Evolutionary conservation across 2,113 vertebrate species (phyloP).

Genomic region (Phyllopteryx taeniolatus): DNA sequence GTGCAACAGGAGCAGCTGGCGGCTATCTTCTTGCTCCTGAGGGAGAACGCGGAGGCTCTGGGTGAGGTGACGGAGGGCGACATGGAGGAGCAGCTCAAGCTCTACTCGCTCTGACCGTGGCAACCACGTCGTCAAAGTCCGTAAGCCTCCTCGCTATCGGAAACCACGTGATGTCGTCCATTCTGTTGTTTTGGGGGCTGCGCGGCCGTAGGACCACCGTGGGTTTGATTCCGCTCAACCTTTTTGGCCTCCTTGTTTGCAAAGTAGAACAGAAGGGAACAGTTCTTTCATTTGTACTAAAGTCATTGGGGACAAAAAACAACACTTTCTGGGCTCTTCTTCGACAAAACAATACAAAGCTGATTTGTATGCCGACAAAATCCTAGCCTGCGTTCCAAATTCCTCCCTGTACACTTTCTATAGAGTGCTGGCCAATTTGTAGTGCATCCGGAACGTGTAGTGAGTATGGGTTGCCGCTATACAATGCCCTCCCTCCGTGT

Average conservation of each 20-base stretch:
- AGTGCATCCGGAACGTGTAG: too few relatives aligned
- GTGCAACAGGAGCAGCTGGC: constrained; percentile 89
- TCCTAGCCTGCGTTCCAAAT: too few relatives aligned
- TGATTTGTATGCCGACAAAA: too few relatives aligned
- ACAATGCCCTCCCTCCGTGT: too few relatives aligned
- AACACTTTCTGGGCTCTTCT: background rate
- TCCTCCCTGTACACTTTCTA: too few relatives aligned
- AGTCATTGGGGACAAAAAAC: background rate
- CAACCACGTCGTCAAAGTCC: background rate
- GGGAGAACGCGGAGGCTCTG: constrained; percentile 84
- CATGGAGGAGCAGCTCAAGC: constrained; percentile 81
- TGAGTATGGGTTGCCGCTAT: too few relatives aligned
- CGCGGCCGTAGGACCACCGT: too few relatives aligned
- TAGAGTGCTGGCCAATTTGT: too few relatives aligned
- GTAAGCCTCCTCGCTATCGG: background rate
- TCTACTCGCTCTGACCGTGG: constrained; percentile 49
- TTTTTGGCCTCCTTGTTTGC: background rate
- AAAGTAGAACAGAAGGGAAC: background rate
- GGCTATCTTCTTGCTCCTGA: constrained; percentile 88
- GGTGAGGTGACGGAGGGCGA: constrained; percentile 86
- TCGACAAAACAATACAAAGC: background rate
- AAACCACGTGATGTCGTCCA: background rate
- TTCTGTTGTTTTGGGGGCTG: too few relatives aligned
- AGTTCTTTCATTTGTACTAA: background rate
- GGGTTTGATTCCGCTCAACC: background rate